Base-by-base conservation (phyloP, 2,888 invertebrate genomes). In the Callyntrura sp. region DNA sequence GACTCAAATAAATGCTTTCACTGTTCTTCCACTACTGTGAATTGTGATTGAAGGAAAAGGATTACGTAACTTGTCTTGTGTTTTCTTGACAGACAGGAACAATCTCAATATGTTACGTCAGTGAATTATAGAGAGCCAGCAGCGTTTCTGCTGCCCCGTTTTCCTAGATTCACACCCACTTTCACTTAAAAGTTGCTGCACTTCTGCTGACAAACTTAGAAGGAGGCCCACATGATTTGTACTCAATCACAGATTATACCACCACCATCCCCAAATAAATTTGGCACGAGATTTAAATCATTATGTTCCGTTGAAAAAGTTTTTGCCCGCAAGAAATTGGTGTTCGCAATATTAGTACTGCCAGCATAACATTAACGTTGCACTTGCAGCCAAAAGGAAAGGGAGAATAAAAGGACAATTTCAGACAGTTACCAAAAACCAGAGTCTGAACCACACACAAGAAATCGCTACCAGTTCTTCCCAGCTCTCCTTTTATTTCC, bases 71-170 rank as follows among this genome's bases (percentile, higher is more conserved):
- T 57, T 43, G 17, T 57, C 60, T 73, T 9, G 73, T 17, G 17
- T 65, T 62, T 81, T 28, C 70, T 25, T 45, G 35, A 65, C 76
- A 68, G 84, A 48, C 82, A 62, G 28, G 81, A 45, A 35, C 57
- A 88, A 78, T 88, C 88, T 88, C 85, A 89, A 89, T 89, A 85
- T 85, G 84, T 89, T 89, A 89, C 85, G 51, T 81, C 85, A 85
- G 84, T 89, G 85, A 89, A 70, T 89, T 89, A 85, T 89, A 23
- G 89, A 68, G 65, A 70, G 70, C 88, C 88, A 83, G 62, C 43
- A 70, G 85, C 14, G 68, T 48, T 81, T 62, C 51, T 85, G 25
- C 14, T 43, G 23, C 17, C 57, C 48, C 48, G 0, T 79, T 43
- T 79, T 79, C 65, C 17, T 70, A 65, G 25, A 35, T 76, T 55